Evolutionary conservation across 2,113 vertebrate genomes (phyloP), one percentile per base, ranked within the genome.

Genomic region (Ahaetulla prasina): DNA sequence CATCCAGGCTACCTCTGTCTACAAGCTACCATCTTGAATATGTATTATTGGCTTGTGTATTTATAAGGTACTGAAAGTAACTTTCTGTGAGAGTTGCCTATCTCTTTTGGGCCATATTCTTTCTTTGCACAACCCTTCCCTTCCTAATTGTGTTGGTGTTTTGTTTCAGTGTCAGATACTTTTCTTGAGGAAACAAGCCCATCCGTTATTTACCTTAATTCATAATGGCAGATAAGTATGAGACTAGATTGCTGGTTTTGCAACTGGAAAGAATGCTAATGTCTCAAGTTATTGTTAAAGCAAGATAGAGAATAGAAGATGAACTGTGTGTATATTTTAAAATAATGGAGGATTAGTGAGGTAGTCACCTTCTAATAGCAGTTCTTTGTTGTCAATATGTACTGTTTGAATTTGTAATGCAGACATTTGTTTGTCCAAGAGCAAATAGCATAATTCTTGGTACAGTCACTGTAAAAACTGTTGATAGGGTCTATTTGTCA

Each of bases 261-360:
- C 89, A 93, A 0, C 0, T 86, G 63, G 49, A 11, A 49, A 30
- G 45, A 27, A 27, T 30, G 43, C 45, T 52, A 16, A 27, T n/a
- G 85, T n/a, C 23, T 60, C 25, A 60, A 87, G 9, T 50, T 52
- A 52, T 87, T 23, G 89, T 89, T 85, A 89, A 86, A 91, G 25
- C 53, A 86, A 93, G 90, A 94, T 10, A 5, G 87, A 93, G 89
- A 85, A 94, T 8, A 5, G 84, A 93, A 87, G 68, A 68, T 88
- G 91, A 91, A 20, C 16, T 54, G 53, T 23, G 1, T 4, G 11
- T 47, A 53, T 43, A 47, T 55, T 54, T 54, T 55, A 55, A 18
- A 85, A 53, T 22, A 80, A 27, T 85, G 45, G 52, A 27, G 35
- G 74, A 14, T 80, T n/a, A 53, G 49, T 54, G 8, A 54, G 3